Evolutionary conservation across 2,888 invertebrate genomes (phyloP), one percentile per base, ranked within the genome.

Genomic region (Scaptomyza caliginosa): DNA sequence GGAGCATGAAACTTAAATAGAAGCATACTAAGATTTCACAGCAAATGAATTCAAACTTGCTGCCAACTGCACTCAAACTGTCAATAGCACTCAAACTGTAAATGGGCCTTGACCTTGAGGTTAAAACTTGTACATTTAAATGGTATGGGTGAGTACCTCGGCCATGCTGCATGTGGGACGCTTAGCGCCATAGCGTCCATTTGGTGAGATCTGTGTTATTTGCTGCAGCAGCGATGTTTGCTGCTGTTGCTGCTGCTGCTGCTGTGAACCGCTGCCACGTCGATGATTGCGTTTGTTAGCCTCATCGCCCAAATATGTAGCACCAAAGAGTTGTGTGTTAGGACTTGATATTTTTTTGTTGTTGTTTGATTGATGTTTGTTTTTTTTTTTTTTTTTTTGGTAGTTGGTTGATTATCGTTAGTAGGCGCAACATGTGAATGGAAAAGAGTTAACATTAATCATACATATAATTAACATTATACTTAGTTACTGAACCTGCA

Each of bases 81-180:
- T 32, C 28, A 51, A 30, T 19, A 8, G 38, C 16, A 30, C n/a
- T 19, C 26, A 49, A 39, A 39, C n/a, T 23, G 38, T 17, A 4
- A 38, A 5, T 11, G 16, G 16, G 4, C n/a, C 32, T 21, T 11
- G 21, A 42, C 32, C 32, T 30, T 30, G 16, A 43, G 24, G 17
- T 24, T 32, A 7, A 24, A 30, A 30, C 19, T 30, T 52, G 11
- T 49, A 34, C 4, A n/a, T n/a, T 43, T 57, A 48, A 38, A 7
- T 3, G 24, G 32, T 51, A 17, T 67, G 36, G 28, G 30, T 76
- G 67, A 89, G 74, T 91, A 94, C 94, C 92, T 94, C 93, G 77
- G 94, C 94, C 94, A 94, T 94, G 75, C 94, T 94, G 92, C 94
- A 94, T 52, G 92, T 92, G 67, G 94, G 94, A 77, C 93, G 92